Conservation (phyloP, 1,140 invertebrate species). For the Orius insidiosus region DNA sequence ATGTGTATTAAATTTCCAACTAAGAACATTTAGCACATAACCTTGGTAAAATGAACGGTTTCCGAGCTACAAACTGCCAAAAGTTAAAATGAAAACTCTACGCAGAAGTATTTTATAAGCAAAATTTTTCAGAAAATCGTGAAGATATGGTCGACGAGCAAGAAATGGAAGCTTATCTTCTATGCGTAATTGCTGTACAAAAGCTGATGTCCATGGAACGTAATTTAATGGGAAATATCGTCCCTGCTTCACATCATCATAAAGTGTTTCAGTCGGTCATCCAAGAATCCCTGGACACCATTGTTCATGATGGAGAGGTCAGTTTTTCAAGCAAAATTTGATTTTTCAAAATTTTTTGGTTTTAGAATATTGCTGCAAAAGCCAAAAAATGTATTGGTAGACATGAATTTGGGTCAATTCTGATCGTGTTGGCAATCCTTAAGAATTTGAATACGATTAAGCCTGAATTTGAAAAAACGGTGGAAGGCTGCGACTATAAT, state of each 20-base stretch:
- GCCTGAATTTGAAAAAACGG: slow-evolving; percentile 65
- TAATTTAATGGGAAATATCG: slow-evolving; percentile 61
- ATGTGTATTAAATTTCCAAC: no score
- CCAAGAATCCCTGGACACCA: slow-evolving; percentile 62
- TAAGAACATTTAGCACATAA: no score
- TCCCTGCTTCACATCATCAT: slow-evolving; percentile 60
- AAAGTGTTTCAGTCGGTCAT: slow-evolving; percentile 73
- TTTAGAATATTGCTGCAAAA: slow-evolving; percentile 50
- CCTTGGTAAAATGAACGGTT: no score
- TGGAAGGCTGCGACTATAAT: slow-evolving; percentile 51
- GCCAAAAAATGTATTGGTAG: slow-evolving; percentile 61
- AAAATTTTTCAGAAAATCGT: slow-evolving; percentile 26
- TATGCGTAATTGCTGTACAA: slow-evolving; percentile 70
- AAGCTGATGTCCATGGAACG: slow-evolving; percentile 78
- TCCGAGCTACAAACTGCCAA: no score
- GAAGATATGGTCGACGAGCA: slow-evolving; percentile 55
- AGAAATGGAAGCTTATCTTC: slow-evolving; percentile 74
- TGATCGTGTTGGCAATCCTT: slow-evolving; percentile 72
- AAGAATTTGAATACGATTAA: slow-evolving; percentile 64
- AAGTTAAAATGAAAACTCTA: no score
- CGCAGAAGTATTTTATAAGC: no score
- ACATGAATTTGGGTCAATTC: slow-evolving; percentile 65
- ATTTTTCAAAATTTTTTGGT: slow-evolving; percentile 19
- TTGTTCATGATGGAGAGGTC: slow-evolving; percentile 73
- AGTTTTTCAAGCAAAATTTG: no score